Base-by-base conservation (phyloP, 92 coral and sea anemone species). In the Bergia sp. region DNA sequence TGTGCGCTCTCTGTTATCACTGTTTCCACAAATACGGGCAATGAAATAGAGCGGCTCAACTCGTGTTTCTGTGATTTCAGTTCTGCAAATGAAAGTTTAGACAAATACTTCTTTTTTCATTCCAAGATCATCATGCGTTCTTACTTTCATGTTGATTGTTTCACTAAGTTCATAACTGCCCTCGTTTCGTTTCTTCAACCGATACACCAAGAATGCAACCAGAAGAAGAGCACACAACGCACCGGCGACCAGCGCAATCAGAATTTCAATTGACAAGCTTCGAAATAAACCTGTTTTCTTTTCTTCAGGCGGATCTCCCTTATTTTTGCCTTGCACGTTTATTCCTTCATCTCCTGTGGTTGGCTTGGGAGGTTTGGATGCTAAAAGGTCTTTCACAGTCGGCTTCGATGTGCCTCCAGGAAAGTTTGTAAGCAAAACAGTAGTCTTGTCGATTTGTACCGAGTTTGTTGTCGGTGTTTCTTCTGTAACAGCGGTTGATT, bases 61-160 rank as follows among this genome's bases (percentile, higher is more conserved):
- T 61, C 7, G 4, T 21, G 29, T 61, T 61, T 61, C 29, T 1
- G 29, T 61, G 69, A 18, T 23, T 4, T 61, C 12, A 61, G 69
- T 73, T 36, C 41, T 73, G 15, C 40, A 73, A 12, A 20, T 79
- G 3, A 11, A 29, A 9, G 12, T 38, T 89, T 82, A 95, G 9
- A 95, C 98, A 83, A 95, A 94, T n/a, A 95, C 98, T 82, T 95
- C 98, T 91, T 95, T 95, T 38, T 95, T 93, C 58, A 85, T 92
- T 0, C 93, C 89, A 78, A 90, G 89, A 5, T 90, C 95, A 50
- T 87, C 89, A 18, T 86, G 75, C 15, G 87, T 93, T 79, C 91
- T 93, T 37, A 94, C 85, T 84, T 94, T 89, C 78, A 93, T 88
- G 72, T 90, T 93, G 0, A 95, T 65, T 15, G 94, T 86, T 88